Conservation (phyloP, 2,888 invertebrate species). For the Dolichomitus sp. region DNA sequence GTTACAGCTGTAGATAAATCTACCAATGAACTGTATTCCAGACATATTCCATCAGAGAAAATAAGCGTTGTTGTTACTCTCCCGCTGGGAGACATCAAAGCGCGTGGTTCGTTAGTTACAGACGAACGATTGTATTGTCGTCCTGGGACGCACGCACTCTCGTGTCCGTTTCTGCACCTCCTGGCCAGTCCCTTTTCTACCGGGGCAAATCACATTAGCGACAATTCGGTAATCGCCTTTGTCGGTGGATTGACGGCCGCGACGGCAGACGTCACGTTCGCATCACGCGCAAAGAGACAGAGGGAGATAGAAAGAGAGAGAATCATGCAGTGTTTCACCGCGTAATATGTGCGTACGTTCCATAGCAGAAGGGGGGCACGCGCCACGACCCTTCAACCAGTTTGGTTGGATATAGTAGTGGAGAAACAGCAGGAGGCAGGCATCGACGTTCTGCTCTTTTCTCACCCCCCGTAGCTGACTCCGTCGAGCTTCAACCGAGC, state of each 20-base stretch:
- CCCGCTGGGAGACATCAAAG: slow-evolving; percentile 53
- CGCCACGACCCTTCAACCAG: slow-evolving; percentile 40
- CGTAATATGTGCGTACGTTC: slow-evolving; percentile 31
- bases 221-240: slow-evolving; percentile 80
- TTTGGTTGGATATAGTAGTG: not conserved
- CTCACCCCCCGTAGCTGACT: slow-evolving; percentile 14
- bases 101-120: slow-evolving; percentile 59
- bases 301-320: not conserved
- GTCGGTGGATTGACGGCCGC: slow-evolving; percentile 66
- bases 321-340: slow-evolving; percentile 35
- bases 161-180: slow-evolving; percentile 21
- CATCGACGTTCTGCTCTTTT: slow-evolving; percentile 52
- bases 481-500: slow-evolving; percentile 27
- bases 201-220: slow-evolving; percentile 77
- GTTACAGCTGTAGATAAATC: not conserved
- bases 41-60: not conserved
- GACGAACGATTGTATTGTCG: slow-evolving; percentile 63
- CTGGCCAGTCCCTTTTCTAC: slow-evolving; percentile 33
- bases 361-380: slow-evolving; percentile 2
- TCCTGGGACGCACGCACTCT: not conserved
- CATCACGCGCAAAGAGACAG: not conserved
- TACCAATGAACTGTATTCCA: not conserved
- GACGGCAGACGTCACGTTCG: slow-evolving; percentile 11
- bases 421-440: slow-evolving; percentile 40
- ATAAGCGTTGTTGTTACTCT: slow-evolving; percentile 6